Percentiles rank a stretch among this genome's conserved stretches.
Evolutionary conservation across 2,797 vertebrate species (phyloP).

Genomic region (Liparis tanakae): DNA sequence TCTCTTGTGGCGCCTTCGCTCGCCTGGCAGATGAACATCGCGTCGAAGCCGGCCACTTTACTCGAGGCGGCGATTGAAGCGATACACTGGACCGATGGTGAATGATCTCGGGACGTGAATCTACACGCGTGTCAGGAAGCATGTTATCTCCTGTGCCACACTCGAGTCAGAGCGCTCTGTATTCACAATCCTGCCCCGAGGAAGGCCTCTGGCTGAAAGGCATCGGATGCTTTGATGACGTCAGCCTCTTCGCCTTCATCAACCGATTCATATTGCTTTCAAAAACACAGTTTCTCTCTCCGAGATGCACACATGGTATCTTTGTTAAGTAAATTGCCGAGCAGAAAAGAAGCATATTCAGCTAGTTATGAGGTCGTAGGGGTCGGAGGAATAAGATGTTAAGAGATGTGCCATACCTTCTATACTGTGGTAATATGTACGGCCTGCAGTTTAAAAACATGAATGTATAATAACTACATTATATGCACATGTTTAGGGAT

Average conservation of each 20-base stretch:
- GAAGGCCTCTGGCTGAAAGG: constrained; percentile 5
- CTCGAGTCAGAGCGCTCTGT: not conserved
- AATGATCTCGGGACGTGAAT: constrained; percentile 13
- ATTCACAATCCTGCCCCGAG: not conserved
- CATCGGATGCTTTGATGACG: constrained; percentile 5
- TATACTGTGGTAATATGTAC: not conserved
- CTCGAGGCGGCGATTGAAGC: not conserved
- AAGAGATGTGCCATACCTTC: not conserved
- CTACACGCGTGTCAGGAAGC: not conserved
- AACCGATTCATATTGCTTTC: not conserved
- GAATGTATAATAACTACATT: constrained; percentile 6
- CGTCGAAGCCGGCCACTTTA: constrained; percentile 2
- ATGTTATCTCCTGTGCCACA: not conserved
- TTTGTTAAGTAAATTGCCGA: not conserved
- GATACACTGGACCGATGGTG: not conserved
- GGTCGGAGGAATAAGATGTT: not conserved
- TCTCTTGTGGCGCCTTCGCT: constrained; percentile 18
- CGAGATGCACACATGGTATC: not conserved
- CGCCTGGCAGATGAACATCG: constrained; percentile 16
- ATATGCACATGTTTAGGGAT: not conserved
- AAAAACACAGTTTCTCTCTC: not conserved
- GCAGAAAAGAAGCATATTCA: constrained; percentile 9
- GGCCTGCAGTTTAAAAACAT: constrained; percentile 20
- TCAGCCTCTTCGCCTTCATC: not conserved
- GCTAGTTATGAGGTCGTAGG: not conserved